A percentile compares a stretch with the other conserved stretches of the same genome.
These are phyloP conservation scores for Sinocyclocheilus anshuiensis DNA, from an alignment of 2,113 vertebrate genomes.

Conservation along the genomic window DNA sequence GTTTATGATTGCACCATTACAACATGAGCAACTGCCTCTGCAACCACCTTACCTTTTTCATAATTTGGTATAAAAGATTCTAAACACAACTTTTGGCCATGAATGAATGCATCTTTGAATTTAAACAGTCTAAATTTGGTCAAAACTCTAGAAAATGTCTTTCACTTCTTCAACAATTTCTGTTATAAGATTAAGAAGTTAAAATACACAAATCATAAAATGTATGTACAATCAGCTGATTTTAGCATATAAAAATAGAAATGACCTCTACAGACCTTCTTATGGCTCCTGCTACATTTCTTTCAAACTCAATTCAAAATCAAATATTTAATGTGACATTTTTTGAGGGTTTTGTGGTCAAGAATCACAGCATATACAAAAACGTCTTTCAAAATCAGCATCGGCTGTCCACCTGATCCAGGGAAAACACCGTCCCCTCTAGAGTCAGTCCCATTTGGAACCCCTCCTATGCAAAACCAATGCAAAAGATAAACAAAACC, in stretches of 20 bases:
- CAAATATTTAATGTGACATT: slow-evolving; percentile 7
- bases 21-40: neutral
- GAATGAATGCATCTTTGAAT: neutral
- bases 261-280: slow-evolving; percentile 13
- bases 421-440: slow-evolving; percentile 84
- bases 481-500: neutral
- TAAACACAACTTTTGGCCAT: neutral
- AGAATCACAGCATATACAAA: slow-evolving; percentile 23
- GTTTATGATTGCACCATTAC: slow-evolving; percentile 1
- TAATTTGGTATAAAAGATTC: neutral
- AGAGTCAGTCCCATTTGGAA: slow-evolving; percentile 94
- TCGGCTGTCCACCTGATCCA: slow-evolving; percentile 82
- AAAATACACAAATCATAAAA: slow-evolving; percentile 40
- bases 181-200: slow-evolving; percentile 18
- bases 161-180: neutral
- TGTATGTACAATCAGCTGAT: neutral
- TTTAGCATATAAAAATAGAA: slow-evolving; percentile 56
- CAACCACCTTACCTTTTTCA: neutral
- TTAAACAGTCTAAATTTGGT: neutral
- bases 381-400: slow-evolving; percentile 73
- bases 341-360: slow-evolving; percentile 15
- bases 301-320: slow-evolving; percentile 28
- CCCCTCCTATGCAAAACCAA: slow-evolving; percentile 80
- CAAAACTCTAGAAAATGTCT: neutral
- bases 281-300: neutral